Evolutionary conservation across 1,140 invertebrate genomes (phyloP).

Genomic region (Gonatopus flavifemur): DNA sequence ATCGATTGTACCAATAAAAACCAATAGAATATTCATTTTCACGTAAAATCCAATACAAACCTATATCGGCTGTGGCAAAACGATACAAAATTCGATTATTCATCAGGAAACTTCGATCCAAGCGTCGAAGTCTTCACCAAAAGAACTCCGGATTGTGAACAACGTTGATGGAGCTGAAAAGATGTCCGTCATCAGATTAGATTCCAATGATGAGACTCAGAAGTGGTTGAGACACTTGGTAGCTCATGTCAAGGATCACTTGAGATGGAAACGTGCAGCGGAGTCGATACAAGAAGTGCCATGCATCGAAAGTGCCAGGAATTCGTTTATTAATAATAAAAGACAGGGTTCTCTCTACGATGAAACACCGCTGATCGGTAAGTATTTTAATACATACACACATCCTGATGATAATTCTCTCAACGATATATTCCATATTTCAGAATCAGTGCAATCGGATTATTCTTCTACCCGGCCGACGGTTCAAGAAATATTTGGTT

Average conservation of each 20-base stretch:
- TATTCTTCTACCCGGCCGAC: slow-evolving; percentile 46
- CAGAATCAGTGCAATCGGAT: slow-evolving; percentile 51
- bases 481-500: slow-evolving; percentile 58
- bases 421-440: slow-evolving; percentile 20
- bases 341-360: slow-evolving; percentile 65
- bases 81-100: too few species aligned
- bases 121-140: slow-evolving; percentile 40
- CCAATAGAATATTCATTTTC: too few species aligned
- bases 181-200: slow-evolving; percentile 41
- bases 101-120: slow-evolving; percentile 53
- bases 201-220: slow-evolving; percentile 51
- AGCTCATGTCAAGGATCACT: slow-evolving; percentile 58
- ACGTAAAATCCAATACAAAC: too few species aligned
- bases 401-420: neutral
- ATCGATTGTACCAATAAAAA: too few species aligned
- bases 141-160: slow-evolving; percentile 53
- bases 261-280: slow-evolving; percentile 66
- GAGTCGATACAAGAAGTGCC: slow-evolving; percentile 65
- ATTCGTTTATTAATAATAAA: slow-evolving; percentile 55
- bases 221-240: slow-evolving; percentile 57
- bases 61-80: too few species aligned
- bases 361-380: slow-evolving; percentile 64
- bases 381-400: slow-evolving; percentile 7
- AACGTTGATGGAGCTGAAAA: slow-evolving; percentile 48
- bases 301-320: slow-evolving; percentile 54